Evolutionary conservation across 2,113 vertebrate genomes (phyloP), one percentile per base, ranked within the genome.

Genomic region (Macquaria ambigua): DNA sequence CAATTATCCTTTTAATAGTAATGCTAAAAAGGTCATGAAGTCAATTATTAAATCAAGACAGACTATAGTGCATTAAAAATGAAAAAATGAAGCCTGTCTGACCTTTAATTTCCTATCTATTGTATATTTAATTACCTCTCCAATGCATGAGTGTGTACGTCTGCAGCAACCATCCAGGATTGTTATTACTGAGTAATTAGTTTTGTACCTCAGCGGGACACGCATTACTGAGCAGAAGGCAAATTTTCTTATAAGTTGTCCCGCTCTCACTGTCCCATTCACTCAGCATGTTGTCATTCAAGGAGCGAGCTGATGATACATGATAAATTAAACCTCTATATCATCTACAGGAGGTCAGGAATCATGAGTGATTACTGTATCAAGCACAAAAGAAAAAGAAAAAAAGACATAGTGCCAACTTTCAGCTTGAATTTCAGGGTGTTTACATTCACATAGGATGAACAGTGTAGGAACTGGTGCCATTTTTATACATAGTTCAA

Each of bases 111-210:
- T 87, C 39, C 52, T 61, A 25, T 87, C 75, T 81, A 59, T 82
- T 82, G 37, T 88, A 66, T 80, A 90, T 90, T 86, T 77, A 87
- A 88, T 89, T 67, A 64, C 63, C 41, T 90, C 55, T 73, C 37
- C 50, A 68, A 46, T 66, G 77, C 58, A 61, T 14, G 37, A 78
- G 20, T 58, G 59, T 78, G 39, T 39, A 80, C 58, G 39, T 88
- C 82, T 59, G 61, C 84, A 71, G 83, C 67, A 56, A 71, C 37
- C 56, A 21, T 43, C 64, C 46, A 76, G 68, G 77, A 77, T 48
- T 59, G 82, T 91, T 87, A 90, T 88, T 91, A 89, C 77, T 88
- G 62, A 91, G 76, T 91, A 87, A 92, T 94, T 93, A 89, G 85
- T 83, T 87, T 75, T 79, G 73, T 85, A 79, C 58, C 89, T 84